phyloP scores from a whole-genome alignment of 1,140 invertebrate genomes.

The Drosophila tani region DNA sequence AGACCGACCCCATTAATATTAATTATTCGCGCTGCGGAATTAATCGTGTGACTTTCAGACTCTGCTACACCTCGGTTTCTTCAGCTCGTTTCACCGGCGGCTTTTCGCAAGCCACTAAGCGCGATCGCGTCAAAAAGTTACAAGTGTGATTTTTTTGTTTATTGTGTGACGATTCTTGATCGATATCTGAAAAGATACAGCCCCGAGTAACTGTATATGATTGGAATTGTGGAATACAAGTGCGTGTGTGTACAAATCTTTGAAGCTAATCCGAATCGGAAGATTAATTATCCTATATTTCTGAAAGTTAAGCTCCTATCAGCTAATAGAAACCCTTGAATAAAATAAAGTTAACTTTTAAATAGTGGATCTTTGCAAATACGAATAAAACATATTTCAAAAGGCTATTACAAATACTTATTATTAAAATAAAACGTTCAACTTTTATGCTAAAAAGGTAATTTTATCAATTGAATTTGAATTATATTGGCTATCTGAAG shows the following conservation, averaged over 20 bases:
- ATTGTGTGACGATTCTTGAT: conserved; percentile 57
- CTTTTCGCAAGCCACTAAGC: conserved; percentile 18
- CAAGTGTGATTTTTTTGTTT: conserved; percentile 72
- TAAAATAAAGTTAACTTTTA: conserved; percentile 9
- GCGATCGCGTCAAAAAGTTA: conserved; percentile 50
- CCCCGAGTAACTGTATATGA: conserved; percentile 18
- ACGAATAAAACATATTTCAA: conserved; percentile 1
- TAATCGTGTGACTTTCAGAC: conserved; percentile 8
- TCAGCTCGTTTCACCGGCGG: conserved; percentile 60
- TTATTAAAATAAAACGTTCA: background rate
- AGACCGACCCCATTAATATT: conserved; percentile 23
- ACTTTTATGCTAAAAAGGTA: conserved; percentile 18
- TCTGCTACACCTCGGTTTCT: conserved; percentile 9
- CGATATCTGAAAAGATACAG: conserved; percentile 23
- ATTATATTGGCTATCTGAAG: background rate
- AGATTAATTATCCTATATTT: background rate
- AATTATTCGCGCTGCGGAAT: conserved; percentile 25
- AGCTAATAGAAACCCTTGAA: conserved; percentile 5
- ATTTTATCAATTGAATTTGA: background rate
- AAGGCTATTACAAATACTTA: conserved; percentile 5
- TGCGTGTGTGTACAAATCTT: conserved; percentile 15
- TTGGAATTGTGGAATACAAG: conserved; percentile 25
- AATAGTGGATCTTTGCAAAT: conserved; percentile 1
- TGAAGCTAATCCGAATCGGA: conserved; percentile 3
- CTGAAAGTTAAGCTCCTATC: conserved; percentile 4